Conservation (phyloP, 1,140 invertebrate species). For the Tetranychus cinnabarinus region DNA sequence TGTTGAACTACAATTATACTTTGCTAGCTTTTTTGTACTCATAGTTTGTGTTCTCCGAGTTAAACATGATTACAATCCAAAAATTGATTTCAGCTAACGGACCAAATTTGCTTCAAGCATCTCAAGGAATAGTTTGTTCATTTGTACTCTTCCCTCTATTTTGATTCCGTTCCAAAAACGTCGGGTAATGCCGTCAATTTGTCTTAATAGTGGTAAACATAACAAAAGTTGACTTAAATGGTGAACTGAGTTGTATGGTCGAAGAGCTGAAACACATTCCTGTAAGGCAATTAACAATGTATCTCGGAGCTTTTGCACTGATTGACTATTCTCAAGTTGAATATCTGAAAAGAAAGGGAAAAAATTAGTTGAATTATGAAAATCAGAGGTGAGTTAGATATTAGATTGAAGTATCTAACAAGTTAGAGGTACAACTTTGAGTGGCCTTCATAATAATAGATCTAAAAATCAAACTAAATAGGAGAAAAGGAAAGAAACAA, state of each 20-base stretch:
- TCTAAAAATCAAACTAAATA: too few species aligned
- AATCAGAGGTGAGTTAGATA: constrained; percentile 2
- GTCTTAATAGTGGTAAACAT: constrained; percentile 59
- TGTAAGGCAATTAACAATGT: constrained; percentile 56
- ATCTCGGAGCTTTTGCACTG: constrained; percentile 62
- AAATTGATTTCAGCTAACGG: not conserved
- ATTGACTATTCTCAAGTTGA: constrained; percentile 53
- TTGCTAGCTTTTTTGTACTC: too few species aligned
- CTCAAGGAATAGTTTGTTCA: constrained; percentile 92
- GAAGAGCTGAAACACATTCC: constrained; percentile 53
- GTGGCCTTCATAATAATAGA: too few species aligned
- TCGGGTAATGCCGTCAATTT: constrained; percentile 62
- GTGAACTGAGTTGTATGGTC: constrained; percentile 18
- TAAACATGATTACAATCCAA: too few species aligned
- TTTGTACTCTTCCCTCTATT: constrained; percentile 58
- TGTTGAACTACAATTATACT: too few species aligned
- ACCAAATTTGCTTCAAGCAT: constrained; percentile 52
- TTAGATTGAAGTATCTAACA: too few species aligned
- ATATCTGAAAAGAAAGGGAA: constrained; percentile 32
- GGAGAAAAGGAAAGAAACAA: too few species aligned
- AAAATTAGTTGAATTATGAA: constrained; percentile 2
- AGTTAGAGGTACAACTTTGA: too few species aligned
- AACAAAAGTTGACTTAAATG: constrained; percentile 59
- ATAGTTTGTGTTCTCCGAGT: too few species aligned
- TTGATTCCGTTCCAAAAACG: constrained; percentile 72